These are phyloP conservation scores for Loripinus fragilis DNA, from an alignment of 2,888 invertebrate species.

Conservation along the genomic window DNA sequence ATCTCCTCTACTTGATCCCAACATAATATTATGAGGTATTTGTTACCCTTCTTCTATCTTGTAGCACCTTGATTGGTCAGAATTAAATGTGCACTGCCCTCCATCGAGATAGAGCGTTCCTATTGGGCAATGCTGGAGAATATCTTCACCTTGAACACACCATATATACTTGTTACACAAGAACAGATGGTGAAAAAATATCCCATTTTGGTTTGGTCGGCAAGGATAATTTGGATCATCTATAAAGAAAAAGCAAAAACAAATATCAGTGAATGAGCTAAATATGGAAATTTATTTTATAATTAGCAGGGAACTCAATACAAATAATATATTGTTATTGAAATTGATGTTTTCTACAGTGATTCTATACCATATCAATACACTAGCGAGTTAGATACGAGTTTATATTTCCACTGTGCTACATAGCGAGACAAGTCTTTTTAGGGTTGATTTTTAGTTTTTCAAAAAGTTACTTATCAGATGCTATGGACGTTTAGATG, in stretches of 20 bases:
- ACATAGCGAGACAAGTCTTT: no score
- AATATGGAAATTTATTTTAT: background rate
- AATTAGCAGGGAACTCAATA: no score
- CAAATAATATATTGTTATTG: background rate
- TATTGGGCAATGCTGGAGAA: slow-evolving; percentile 57
- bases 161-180: slow-evolving; percentile 67
- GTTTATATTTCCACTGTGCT: no score
- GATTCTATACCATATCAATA: no score
- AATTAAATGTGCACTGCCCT: slow-evolving; percentile 65
- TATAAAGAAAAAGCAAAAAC: no score
- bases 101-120: slow-evolving; percentile 61
- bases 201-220: slow-evolving; percentile 58
- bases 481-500: no score
- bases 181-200: slow-evolving; percentile 66
- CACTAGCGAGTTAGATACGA: no score
- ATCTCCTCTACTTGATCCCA: background rate
- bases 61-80: slow-evolving; percentile 43
- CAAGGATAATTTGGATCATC: slow-evolving; percentile 62
- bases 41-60: slow-evolving; percentile 12
- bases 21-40: no score
- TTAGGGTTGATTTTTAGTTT: no score
- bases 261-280: no score
- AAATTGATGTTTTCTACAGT: no score
- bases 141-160: slow-evolving; percentile 63
- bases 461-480: no score